These are phyloP conservation scores for Scomberomorus guttatus DNA, from an alignment of 2,797 vertebrate genomes.

Conservation along the genomic window DNA sequence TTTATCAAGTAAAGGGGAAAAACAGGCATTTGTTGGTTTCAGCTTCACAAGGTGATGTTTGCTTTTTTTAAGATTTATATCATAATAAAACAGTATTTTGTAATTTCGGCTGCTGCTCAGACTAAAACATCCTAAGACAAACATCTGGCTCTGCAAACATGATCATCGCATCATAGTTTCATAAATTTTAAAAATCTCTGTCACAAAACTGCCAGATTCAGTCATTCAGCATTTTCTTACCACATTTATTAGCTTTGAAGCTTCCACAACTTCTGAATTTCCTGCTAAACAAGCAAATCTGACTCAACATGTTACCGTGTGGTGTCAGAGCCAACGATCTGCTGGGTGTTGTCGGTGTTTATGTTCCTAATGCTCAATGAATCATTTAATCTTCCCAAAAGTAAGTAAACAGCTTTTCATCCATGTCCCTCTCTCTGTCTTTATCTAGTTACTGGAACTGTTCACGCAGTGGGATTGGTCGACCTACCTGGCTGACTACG, in stretches of 20 bases:
- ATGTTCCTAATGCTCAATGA: neutral
- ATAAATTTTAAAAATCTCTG: neutral
- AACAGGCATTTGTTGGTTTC: no score
- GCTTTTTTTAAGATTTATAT: no score
- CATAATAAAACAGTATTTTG: no score
- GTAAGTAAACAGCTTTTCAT: neutral
- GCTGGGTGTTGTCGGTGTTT: neutral
- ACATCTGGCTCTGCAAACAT: neutral
- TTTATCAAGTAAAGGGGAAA: no score
- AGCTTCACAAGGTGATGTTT: no score
- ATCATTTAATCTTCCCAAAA: neutral
- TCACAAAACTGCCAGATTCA: neutral
- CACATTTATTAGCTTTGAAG: neutral
- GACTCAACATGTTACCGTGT: neutral
- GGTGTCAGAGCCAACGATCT: neutral
- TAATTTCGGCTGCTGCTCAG: no score
- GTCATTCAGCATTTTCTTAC: no score
- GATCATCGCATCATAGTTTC: neutral
- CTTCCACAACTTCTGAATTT: no score
- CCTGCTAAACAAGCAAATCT: neutral
- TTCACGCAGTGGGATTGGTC: slow-evolving; percentile 99
- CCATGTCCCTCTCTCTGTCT: neutral
- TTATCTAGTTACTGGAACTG: slow-evolving; percentile 90
- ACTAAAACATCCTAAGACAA: no score
- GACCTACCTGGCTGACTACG: slow-evolving; percentile 95